Percentiles rank a stretch among this genome's conserved stretches.
phyloP scores from a whole-genome alignment of 53 echinoderm and acorn worm genomes.

The Mesocentrotus franciscanus region DNA sequence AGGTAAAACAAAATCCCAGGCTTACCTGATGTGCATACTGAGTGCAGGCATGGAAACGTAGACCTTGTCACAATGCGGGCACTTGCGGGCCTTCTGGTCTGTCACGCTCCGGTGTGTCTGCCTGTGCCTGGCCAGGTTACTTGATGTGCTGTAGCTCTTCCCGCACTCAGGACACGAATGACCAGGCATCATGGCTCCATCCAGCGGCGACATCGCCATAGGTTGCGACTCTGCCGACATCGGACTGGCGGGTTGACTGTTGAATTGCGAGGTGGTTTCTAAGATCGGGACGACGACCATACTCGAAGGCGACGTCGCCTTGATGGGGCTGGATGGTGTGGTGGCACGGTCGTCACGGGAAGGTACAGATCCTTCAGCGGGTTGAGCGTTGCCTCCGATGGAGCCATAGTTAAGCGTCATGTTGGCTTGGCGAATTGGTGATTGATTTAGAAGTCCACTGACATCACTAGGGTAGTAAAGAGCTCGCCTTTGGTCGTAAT shows the following conservation, averaged over 20 bases:
- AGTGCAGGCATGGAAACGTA: constrained; percentile 99
- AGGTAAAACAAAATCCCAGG: neutral
- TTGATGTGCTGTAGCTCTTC: constrained; percentile 98
- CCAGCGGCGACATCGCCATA: constrained; percentile 56
- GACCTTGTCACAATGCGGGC: constrained; percentile 98
- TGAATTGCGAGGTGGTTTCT: neutral
- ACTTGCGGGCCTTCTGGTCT: constrained; percentile 96
- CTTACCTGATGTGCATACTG: constrained; percentile 99
- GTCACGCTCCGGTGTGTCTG: constrained; percentile 98
- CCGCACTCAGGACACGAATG: constrained; percentile 96
- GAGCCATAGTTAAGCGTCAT: constrained; percentile 35
- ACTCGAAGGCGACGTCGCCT: constrained; percentile 68
- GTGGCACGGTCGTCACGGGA: constrained; percentile 72
- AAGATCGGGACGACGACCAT: constrained; percentile 39
- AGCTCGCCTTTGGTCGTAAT: constrained; percentile 4
- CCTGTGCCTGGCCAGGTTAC: constrained; percentile 95
- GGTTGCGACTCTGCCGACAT: constrained; percentile 54
- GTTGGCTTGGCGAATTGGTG: constrained; percentile 24
- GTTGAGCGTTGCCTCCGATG: constrained; percentile 53
- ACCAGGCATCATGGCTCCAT: constrained; percentile 45
- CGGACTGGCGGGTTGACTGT: constrained; percentile 38
- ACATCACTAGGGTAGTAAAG: constrained; percentile 59
- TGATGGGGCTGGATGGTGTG: constrained; percentile 72
- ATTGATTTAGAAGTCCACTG: constrained; percentile 38
- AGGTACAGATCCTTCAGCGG: constrained; percentile 64